Evolutionary conservation across 1,140 invertebrate species (phyloP), one percentile per base, ranked within the genome.

Genomic region (Charaxes varanes): DNA sequence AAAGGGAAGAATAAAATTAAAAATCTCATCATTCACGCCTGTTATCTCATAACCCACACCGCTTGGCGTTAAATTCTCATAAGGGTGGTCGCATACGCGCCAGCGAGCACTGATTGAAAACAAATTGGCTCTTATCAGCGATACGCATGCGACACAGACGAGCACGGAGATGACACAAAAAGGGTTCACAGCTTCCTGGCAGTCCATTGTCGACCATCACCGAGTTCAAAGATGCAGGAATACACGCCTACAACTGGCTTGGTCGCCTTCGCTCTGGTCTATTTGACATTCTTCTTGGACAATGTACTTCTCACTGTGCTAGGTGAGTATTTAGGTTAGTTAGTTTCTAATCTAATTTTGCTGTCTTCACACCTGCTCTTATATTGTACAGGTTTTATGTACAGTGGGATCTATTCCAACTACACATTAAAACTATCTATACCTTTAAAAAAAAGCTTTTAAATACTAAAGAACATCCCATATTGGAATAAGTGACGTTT

Each of bases 241-340:
- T 28, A 48, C 19, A 14, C 17, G 14, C 32, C 36, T 11, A 21
- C 35, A 0, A 34, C 31, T 22, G 59, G 60, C 10, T 24, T 54
- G 4, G 11, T 63, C 7, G 62, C 87, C 7, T 88, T 90, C 43
- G 60, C 76, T 3, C 67, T 89, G 6, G 87, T 91, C 32, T 91
- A 91, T 60, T 63, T 90, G 11, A 89, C 89, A 11, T 87, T 93
- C 55, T 88, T 93, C 47, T 67, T 93, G 59, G 92, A 93, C 80
- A 93, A 93, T 76, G 87, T 93, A 37, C 83, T 93, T 2, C 84
- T 93, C n/a, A 93, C 92, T 4, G 90, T 93, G 22, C 88, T 93
- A 15, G 92, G 92, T 93, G 68, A 90, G 90, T 85, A n/a, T n/a
- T n/a, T n/a, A n/a, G n/a, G n/a, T n/a, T n/a, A n/a, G n/a, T n/a